Percentiles rank a stretch among this genome's conserved stretches.
These are phyloP conservation scores for Lynx canadensis DNA, from an alignment of 2,113 vertebrate genomes.

Conservation along the genomic window DNA sequence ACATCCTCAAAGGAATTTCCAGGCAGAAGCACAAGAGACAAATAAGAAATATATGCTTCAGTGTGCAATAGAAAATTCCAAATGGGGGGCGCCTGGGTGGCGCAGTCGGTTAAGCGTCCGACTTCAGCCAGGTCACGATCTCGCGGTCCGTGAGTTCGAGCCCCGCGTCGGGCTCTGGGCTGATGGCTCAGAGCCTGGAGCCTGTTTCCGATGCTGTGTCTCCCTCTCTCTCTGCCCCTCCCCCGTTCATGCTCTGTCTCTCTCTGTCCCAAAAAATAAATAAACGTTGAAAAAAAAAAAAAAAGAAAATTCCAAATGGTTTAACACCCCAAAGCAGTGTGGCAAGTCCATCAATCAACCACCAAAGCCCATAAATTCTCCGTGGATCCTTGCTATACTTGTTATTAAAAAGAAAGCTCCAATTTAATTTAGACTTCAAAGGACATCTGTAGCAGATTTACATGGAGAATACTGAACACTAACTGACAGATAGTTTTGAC, in stretches of 20 bases:
- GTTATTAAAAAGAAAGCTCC: neutral
- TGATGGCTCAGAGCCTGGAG: no score
- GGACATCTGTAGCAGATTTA: slow-evolving; percentile 59
- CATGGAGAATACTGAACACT: neutral
- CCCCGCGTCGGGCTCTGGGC: no score
- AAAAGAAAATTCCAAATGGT: slow-evolving; percentile 67
- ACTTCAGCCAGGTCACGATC: no score
- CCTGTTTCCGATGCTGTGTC: no score
- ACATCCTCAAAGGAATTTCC: neutral
- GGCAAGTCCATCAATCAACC: neutral
- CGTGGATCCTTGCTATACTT: neutral
- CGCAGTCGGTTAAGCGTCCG: no score
- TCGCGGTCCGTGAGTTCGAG: no score
- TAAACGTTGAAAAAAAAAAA: no score
- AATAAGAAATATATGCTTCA: slow-evolving; percentile 42
- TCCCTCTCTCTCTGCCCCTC: no score
- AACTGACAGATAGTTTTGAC: neutral
- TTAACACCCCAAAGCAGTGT: slow-evolving; percentile 53
- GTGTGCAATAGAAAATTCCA: slow-evolving; percentile 56
- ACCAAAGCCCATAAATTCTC: slow-evolving; percentile 14
- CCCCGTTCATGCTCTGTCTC: no score
- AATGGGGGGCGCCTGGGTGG: no score
- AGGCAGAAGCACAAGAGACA: slow-evolving; percentile 16
- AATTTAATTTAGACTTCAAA: slow-evolving; percentile 51
- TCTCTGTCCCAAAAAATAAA: no score